phyloP scores from a whole-genome alignment of 2,888 invertebrate genomes.

The Drosophila kuntzei region DNA sequence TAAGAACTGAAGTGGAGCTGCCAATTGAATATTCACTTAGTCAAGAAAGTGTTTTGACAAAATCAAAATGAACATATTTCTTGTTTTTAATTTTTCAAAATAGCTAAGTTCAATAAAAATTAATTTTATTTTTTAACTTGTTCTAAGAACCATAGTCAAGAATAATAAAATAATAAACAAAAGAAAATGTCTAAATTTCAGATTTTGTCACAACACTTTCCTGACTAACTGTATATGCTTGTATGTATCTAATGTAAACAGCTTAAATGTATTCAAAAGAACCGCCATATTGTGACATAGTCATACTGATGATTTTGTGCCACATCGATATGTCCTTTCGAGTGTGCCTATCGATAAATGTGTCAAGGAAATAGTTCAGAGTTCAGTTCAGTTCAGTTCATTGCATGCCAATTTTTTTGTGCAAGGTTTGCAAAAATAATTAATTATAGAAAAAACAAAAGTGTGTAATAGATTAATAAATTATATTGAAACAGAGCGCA shows the following conservation, averaged over 20 bases:
- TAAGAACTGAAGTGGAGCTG: conserved; percentile 47
- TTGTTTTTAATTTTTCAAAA: too few relatives aligned
- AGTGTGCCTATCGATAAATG: conserved; percentile 27
- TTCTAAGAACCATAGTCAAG: too few relatives aligned
- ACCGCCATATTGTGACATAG: conserved; percentile 1
- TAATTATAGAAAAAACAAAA: conserved; percentile 14
- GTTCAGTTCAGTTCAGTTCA: too few relatives aligned
- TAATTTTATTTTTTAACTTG: too few relatives aligned
- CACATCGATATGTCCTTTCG: conserved; percentile 33
- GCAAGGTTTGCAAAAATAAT: conserved; percentile 30
- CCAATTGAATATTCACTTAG: too few relatives aligned
- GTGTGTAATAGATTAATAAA: conserved; percentile 45
- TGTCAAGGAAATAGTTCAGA: not conserved
- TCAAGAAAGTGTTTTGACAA: too few relatives aligned
- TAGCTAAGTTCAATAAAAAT: too few relatives aligned
- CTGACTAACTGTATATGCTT: not conserved
- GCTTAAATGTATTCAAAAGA: conserved; percentile 15
- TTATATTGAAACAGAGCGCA: conserved; percentile 50
- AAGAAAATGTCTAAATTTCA: too few relatives aligned
- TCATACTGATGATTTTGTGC: not conserved
- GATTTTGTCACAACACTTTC: too few relatives aligned
- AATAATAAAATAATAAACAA: too few relatives aligned
- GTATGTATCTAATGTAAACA: conserved; percentile 1
- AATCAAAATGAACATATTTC: conserved; percentile 16
- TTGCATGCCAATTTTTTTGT: conserved; percentile 23